Percentiles rank a stretch among this genome's conserved stretches.
Evolutionary conservation across 37 sponge, comb jelly and placozoan genomes (phyloP).

Genomic region (Bolinopsis microptera): DNA sequence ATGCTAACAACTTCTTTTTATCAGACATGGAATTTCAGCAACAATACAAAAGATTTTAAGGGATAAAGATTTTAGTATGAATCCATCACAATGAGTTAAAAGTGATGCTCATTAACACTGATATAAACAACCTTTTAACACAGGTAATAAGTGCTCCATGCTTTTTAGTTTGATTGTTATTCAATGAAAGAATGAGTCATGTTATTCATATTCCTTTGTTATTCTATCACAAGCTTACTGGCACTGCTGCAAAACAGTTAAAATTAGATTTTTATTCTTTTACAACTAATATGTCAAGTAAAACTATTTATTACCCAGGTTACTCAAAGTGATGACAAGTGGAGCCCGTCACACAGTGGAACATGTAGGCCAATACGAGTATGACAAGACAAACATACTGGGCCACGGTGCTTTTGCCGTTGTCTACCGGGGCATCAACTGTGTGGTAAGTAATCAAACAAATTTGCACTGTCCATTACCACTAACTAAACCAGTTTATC

Average conservation of each 20-base stretch:
- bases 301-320: neutral
- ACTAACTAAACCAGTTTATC: no score
- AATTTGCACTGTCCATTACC: no score
- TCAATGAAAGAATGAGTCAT: no score
- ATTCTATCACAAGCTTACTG: no score
- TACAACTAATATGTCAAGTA: no score
- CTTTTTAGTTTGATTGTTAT: no score
- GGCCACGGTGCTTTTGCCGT: conserved; percentile 54
- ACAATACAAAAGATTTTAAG: neutral
- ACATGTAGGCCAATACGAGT: conserved; percentile 19
- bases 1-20: no score
- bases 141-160: neutral
- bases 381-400: conserved; percentile 41
- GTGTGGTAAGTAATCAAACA: conserved; percentile 15
- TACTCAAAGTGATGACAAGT: neutral
- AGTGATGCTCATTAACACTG: conserved; percentile 13
- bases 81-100: neutral
- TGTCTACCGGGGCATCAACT: neutral
- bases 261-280: no score
- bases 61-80: neutral
- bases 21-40: neutral
- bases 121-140: neutral
- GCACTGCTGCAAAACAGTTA: no score
- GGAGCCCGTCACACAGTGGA: neutral
- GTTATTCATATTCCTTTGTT: no score